phyloP scores from a whole-genome alignment of 2,888 invertebrate species.

The Iselma pallidipennis region DNA sequence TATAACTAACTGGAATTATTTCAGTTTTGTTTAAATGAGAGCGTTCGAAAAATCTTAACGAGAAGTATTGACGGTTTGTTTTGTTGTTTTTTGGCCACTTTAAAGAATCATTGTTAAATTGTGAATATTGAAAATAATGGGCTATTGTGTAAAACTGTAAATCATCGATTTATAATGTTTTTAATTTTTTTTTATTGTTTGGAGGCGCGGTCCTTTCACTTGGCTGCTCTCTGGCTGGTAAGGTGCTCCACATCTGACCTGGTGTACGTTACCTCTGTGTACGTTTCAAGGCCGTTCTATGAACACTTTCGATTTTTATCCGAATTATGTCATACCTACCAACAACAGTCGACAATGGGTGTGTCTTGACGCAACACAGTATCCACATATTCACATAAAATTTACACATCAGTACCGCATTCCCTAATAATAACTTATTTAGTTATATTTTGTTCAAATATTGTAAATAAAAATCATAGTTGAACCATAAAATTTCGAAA shows the following conservation, averaged over 20 bases:
- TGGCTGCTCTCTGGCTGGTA: constrained; percentile 33
- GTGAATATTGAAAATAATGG: too few relatives aligned
- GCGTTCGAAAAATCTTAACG: too few relatives aligned
- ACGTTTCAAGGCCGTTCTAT: constrained; percentile 37
- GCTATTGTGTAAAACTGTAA: not conserved
- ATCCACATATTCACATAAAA: not conserved
- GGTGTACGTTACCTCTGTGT: constrained; percentile 32
- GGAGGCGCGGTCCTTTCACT: constrained; percentile 41
- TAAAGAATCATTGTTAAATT: too few relatives aligned
- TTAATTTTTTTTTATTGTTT: not conserved
- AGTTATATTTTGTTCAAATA: too few relatives aligned
- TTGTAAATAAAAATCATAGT: too few relatives aligned
- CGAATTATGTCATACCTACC: constrained; percentile 34
- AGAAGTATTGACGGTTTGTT: too few relatives aligned
- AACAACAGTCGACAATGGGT: constrained; percentile 13
- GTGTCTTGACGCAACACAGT: constrained; percentile 9
- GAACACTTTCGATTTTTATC: constrained; percentile 43
- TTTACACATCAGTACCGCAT: not conserved
- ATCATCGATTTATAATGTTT: not conserved
- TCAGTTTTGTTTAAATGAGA: too few relatives aligned
- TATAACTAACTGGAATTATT: too few relatives aligned
- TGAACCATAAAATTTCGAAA: too few relatives aligned
- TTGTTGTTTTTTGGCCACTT: too few relatives aligned
- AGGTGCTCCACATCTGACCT: constrained; percentile 34
- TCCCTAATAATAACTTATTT: too few relatives aligned